Base-by-base conservation (phyloP, 2,113 vertebrate species). In the Urocynchramus pylzowi region DNA sequence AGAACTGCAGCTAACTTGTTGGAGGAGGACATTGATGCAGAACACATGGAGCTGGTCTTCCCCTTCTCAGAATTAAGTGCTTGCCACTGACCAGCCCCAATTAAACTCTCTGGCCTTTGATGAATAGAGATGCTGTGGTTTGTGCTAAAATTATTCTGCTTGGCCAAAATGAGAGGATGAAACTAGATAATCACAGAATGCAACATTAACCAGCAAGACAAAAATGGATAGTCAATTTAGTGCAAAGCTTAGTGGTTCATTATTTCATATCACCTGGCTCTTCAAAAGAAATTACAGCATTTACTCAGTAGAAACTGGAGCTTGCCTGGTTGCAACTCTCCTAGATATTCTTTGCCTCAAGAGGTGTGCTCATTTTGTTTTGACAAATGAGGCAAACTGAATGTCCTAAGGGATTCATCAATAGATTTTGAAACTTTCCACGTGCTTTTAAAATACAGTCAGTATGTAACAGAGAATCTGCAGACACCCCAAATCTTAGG, bases 221-320 rank as follows among this genome's bases (percentile, higher is more conserved):
- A 85, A 91, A 96, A 95, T 83, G 89, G 74, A 89, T 89, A 89
- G 65, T 82, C 81, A 77, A 83, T 96, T 93, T 84, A 94, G 59
- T 50, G 26, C 75, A 83, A 83, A 87, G n/a, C 93, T 93, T 95
- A 90, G 74, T 33, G 77, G 84, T 77, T 96, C 89, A 90, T 97
- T 95, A 85, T 94, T 96, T 96, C 75, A 69, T 93, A 95, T 91
- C 94, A 96, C 18, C 17, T 59, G 78, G 13, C 54, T 90, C 54
- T 94, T 91, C 67, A 67, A 90, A 94, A 93, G 78, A 91, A 93
- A 94, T 94, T 88, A 73, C 39, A 74, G 35, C 3, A 1, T 89
- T 93, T 93, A 78, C 74, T 71, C 87, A 60, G 31, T 31, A 70
- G 82, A 93, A 89, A 85, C 41, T 7, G 2, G 24, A 84, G 26